Evolutionary conservation across 2,888 invertebrate genomes (phyloP).

Genomic region (Drosophila anomelani): DNA sequence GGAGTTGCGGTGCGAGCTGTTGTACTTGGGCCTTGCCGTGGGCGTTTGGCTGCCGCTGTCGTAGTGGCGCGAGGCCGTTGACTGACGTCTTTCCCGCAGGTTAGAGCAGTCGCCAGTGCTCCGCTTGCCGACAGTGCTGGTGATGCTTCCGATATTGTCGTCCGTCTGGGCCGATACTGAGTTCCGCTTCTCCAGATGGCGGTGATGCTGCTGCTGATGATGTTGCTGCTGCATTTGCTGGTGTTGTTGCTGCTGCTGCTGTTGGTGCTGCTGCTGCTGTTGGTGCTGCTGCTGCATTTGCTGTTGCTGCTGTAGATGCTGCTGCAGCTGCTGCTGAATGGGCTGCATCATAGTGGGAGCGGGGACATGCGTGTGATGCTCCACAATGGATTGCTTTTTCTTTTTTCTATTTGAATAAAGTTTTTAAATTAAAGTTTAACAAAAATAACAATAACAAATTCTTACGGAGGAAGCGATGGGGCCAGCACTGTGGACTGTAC

Average conservation of each 20-base stretch:
- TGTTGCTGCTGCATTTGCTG: conserved; percentile 61
- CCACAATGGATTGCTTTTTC: conserved; percentile 68
- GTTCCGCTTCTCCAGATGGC: conserved; percentile 82
- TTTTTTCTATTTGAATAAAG: conserved; percentile 62
- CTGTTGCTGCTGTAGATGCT: conserved; percentile 49
- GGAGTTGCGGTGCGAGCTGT: conserved; percentile 82
- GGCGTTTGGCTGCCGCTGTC: conserved; percentile 83
- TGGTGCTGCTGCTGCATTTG: conserved; percentile 53
- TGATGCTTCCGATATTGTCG: conserved; percentile 76
- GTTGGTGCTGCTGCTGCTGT: conserved; percentile 54
- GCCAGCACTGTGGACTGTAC: conserved; percentile 82
- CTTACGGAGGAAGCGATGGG: conserved; percentile 81
- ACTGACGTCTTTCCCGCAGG: conserved; percentile 79
- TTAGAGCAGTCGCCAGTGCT: conserved; percentile 76
- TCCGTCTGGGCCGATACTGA: conserved; percentile 84
- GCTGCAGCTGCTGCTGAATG: conserved; percentile 64
- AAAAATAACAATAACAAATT: neutral
- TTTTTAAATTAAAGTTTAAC: too few relatives aligned
- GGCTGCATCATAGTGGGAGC: conserved; percentile 64
- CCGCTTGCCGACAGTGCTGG: conserved; percentile 73
- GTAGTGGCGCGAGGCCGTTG: conserved; percentile 77
- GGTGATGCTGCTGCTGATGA: conserved; percentile 76
- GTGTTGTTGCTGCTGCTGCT: conserved; percentile 58
- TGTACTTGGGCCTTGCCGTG: conserved; percentile 79
- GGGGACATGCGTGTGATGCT: conserved; percentile 55